Base-by-base conservation (phyloP, 2,797 vertebrate genomes). In the Eutrigla gurnardus region DNA sequence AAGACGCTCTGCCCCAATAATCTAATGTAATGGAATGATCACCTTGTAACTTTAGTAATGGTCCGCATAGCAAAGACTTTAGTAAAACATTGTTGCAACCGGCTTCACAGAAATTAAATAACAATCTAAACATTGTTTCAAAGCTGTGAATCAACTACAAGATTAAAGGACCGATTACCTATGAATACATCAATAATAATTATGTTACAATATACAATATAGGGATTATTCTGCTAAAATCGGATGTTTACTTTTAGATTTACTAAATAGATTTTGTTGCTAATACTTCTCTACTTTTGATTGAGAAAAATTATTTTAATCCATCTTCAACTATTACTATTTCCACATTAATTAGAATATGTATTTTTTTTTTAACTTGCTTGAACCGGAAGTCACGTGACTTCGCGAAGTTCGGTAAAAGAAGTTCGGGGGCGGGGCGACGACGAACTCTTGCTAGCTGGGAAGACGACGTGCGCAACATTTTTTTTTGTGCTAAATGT, bases 401-500 rank as follows among this genome's bases (percentile, higher is more conserved):
- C 25, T 6, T 49, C 0, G 6, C 35, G 42, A 36, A 0, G 6
- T 54, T 35, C 1, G 6, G 14, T 13, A 3, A 54, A 43, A 4
- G 0, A 4, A 1, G 1, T 5, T 9, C 6, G 12, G 35, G 25
- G 52, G 33, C 18, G 39, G 10, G 5, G 11, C 32, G 1, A 33
- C 32, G 4, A 35, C 25, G 25, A 25, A 25, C 25, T 25, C 25
- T 25, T 1, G 25, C 25, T 25, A 25, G 25, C 1, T 2, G 25
- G 25, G 25, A 25, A 25, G 25, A 25, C 25, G 25, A 25, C 25
- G 25, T 25, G 25, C n/a, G n/a, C n/a, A n/a, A n/a, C n/a, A n/a
- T n/a, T 25, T 25, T 25, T 25, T 25, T 25, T 25, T 25, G 25
- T 25, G 25, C 25, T 25, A 25, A 25, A 25, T 25, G 1, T 25